Percentiles rank a stretch among this genome's conserved stretches.
Evolutionary conservation across 2,797 vertebrate genomes (phyloP).

Genomic region (Malurus splendens): DNA sequence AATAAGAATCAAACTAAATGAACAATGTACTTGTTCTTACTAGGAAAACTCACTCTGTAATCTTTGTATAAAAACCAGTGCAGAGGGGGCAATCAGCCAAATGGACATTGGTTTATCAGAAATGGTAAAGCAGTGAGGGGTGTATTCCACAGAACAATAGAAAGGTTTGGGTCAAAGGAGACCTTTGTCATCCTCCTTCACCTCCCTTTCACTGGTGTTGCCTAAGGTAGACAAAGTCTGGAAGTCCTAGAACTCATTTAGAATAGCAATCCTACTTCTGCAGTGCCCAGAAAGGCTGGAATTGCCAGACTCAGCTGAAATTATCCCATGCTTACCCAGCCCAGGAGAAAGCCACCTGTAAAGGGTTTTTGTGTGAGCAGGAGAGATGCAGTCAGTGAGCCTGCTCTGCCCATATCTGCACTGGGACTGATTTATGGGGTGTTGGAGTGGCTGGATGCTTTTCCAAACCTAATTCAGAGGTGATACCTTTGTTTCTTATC

Average conservation of each 20-base stretch:
- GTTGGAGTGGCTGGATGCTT: neutral
- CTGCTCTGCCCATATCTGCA: neutral
- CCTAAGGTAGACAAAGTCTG: neutral
- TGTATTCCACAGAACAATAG: accelerated
- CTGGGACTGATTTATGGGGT: neutral
- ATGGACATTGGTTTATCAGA: neutral
- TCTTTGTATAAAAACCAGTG: neutral
- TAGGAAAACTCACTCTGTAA: neutral
- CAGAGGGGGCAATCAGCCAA: neutral
- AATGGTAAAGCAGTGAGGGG: neutral
- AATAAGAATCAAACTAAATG: neutral
- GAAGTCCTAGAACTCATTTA: neutral
- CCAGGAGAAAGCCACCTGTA: neutral
- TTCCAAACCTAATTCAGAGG: neutral
- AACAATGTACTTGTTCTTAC: neutral
- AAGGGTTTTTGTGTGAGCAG: neutral
- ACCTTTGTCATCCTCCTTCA: neutral
- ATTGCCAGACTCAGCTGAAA: neutral
- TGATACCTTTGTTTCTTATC: neutral
- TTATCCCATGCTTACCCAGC: neutral
- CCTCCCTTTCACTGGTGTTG: neutral
- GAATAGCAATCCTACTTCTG: neutral
- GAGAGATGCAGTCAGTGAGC: neutral
- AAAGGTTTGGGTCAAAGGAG: neutral
- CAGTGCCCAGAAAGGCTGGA: neutral